Evolutionary conservation across 2,113 vertebrate genomes (phyloP).

Genomic region (Semicossyphus pulcher): DNA sequence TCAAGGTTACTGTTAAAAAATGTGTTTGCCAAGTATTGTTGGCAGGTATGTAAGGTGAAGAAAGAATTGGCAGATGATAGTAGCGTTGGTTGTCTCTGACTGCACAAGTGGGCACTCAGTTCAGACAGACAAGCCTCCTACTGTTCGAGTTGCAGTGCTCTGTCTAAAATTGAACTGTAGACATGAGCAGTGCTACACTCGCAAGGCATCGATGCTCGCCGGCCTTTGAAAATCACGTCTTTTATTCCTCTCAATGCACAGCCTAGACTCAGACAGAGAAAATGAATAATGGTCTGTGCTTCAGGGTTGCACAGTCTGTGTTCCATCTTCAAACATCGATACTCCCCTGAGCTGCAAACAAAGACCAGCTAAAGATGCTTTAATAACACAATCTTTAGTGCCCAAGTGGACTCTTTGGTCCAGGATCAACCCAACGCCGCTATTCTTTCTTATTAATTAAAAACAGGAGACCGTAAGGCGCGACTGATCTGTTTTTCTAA

Average conservation of each 20-base stretch:
- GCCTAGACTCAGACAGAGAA: conserved; percentile 21
- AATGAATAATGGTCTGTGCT: conserved; percentile 56
- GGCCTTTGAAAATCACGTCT: conserved; percentile 42
- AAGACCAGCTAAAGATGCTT: background rate
- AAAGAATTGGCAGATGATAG: conserved; percentile 6
- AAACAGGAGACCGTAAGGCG: conserved; percentile 4
- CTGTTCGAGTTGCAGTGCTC: conserved; percentile 17
- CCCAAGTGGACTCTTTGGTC: background rate
- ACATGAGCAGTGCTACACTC: conserved; percentile 23
- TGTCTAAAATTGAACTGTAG: conserved; percentile 45
- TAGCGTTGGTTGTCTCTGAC: conserved; percentile 15
- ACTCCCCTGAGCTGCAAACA: conserved; percentile 15
- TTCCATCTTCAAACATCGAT: conserved; percentile 25
- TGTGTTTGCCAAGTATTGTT: background rate
- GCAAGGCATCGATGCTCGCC: background rate
- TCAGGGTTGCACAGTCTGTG: conserved; percentile 10
- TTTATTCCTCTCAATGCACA: conserved; percentile 53
- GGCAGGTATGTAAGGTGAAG: background rate
- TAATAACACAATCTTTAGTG: conserved; percentile 7
- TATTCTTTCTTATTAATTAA: conserved; percentile 21
- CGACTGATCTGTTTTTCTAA: background rate
- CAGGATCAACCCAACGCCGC: background rate
- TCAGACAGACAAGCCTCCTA: conserved; percentile 41
- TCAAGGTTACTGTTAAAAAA: conserved; percentile 12
- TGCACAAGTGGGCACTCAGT: conserved; percentile 25